Evolutionary conservation across 2,797 vertebrate species (phyloP).

Genomic region (Threskiornis aethiopicus): DNA sequence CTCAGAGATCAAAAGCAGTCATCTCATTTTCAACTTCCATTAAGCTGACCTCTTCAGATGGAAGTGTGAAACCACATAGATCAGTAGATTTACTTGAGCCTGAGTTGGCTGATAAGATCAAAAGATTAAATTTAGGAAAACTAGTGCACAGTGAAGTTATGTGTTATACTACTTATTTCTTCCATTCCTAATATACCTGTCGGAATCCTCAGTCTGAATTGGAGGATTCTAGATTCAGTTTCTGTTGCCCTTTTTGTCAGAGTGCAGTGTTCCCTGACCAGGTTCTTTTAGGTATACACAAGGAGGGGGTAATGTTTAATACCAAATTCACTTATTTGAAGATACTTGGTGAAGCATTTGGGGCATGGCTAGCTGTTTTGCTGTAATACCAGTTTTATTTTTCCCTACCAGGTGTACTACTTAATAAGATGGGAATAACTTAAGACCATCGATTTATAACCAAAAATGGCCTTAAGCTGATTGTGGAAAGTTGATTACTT

Average conservation of each 20-base stretch:
- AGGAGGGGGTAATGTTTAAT: neutral
- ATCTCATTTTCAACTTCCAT: neutral
- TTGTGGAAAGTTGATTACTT: neutral
- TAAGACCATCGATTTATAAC: neutral
- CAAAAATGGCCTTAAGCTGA: neutral
- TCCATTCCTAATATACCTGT: neutral
- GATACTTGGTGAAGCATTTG: neutral
- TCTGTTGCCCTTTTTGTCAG: neutral
- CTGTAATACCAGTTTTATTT: neutral
- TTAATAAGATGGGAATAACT: neutral
- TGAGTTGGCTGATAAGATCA: neutral
- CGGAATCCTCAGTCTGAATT: neutral
- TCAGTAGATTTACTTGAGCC: neutral
- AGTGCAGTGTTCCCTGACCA: accelerated
- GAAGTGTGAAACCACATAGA: neutral
- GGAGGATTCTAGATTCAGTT: neutral
- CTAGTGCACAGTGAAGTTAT: neutral
- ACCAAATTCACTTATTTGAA: neutral
- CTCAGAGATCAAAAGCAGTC: neutral
- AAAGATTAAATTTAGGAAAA: neutral
- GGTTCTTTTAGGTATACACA: neutral
- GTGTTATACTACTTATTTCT: neutral
- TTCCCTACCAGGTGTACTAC: neutral
- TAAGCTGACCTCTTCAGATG: neutral
- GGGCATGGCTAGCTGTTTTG: neutral